Percentiles rank a stretch among this genome's conserved stretches.
phyloP scores from a whole-genome alignment of 2,888 invertebrate genomes.

The Sycophila texana region DNA sequence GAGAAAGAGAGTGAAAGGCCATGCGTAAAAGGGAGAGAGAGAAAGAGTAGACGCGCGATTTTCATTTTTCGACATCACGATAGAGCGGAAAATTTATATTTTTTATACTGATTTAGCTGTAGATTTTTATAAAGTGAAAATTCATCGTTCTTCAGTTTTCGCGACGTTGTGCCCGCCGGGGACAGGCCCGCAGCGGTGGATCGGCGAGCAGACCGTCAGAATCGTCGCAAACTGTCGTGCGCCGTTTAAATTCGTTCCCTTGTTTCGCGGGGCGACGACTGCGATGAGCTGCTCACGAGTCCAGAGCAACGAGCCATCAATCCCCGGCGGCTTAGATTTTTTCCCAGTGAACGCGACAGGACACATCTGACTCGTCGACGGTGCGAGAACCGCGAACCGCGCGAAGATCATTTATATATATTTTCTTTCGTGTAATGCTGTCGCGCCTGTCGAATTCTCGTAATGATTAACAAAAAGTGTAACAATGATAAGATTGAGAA shows the following conservation, averaged over 20 bases:
- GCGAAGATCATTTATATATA: conserved; percentile 51
- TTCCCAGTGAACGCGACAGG: conserved; percentile 50
- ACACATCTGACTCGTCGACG: conserved; percentile 55
- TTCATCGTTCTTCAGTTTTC: conserved; percentile 50
- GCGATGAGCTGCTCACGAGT: no score
- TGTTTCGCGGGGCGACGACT: no score
- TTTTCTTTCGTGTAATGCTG: conserved; percentile 47
- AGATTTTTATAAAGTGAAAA: conserved; percentile 54
- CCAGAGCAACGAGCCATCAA: conserved; percentile 1
- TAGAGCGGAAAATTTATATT: conserved; percentile 57
- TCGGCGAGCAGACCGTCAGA: background rate
- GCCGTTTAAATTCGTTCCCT: no score
- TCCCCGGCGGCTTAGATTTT: conserved; percentile 1
- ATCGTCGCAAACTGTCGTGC: no score
- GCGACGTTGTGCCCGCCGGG: conserved; percentile 19
- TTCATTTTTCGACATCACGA: conserved; percentile 47
- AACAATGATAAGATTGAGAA: conserved; percentile 3
- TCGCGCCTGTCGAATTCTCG: conserved; percentile 52
- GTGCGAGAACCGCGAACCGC: conserved; percentile 46
- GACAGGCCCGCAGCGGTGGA: background rate
- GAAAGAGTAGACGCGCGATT: conserved; percentile 43
- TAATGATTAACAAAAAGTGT: conserved; percentile 27
- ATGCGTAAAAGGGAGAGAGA: conserved; percentile 10
- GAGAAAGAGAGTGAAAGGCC: conserved; percentile 13
- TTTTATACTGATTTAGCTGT: conserved; percentile 59